Conservation (phyloP, 2,113 vertebrate species). For the Glaucidium brasilianum region DNA sequence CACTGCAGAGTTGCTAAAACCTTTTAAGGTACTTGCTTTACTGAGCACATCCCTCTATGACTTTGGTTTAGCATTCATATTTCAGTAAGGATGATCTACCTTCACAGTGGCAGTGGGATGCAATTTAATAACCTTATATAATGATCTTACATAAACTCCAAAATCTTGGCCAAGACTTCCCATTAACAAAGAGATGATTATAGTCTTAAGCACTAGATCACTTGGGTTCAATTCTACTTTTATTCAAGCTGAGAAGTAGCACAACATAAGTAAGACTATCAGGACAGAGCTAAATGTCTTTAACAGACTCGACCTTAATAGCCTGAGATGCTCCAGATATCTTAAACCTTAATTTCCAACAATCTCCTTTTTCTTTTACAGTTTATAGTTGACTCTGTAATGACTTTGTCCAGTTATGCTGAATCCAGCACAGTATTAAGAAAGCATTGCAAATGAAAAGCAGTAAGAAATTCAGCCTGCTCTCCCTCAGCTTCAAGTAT, state of each 20-base stretch:
- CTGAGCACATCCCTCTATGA: neutral
- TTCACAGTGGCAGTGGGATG: neutral
- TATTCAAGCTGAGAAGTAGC: neutral
- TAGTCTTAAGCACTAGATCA: constrained; percentile 7
- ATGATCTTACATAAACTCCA: constrained; percentile 43
- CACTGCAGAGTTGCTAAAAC: neutral
- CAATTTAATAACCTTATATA: constrained; percentile 51
- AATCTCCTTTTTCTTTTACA: neutral
- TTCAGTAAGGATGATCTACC: constrained; percentile 22
- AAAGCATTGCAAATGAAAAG: neutral
- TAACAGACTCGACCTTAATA: constrained; percentile 3
- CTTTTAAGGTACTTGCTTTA: neutral
- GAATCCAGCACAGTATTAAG: neutral
- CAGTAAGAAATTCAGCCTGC: neutral
- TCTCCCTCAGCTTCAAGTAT: neutral
- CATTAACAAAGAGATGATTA: constrained; percentile 29
- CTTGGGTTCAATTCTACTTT: constrained; percentile 3
- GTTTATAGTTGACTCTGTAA: neutral
- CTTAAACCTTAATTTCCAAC: neutral
- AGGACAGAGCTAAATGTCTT: neutral
- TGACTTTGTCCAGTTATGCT: neutral
- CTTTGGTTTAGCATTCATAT: neutral
- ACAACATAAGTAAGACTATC: neutral
- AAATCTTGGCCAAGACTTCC: constrained; percentile 24
- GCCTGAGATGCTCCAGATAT: neutral